These are phyloP conservation scores for Cyprinus carpio DNA, from an alignment of 2,113 vertebrate genomes.

Conservation along the genomic window DNA sequence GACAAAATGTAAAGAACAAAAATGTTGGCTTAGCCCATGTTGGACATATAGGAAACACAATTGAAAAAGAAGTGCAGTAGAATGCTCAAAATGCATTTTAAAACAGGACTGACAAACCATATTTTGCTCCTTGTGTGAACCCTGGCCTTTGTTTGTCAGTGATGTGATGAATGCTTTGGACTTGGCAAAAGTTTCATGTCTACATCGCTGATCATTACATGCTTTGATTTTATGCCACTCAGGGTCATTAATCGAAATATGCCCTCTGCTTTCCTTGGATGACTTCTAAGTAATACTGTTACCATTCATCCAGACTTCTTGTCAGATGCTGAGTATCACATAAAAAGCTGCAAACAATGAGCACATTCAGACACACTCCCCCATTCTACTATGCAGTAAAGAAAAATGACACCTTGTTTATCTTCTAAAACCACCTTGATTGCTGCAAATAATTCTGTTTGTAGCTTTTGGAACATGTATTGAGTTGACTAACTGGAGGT, in stretches of 20 bases:
- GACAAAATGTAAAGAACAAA: too few species aligned
- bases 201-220: background rate
- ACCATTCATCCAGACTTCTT: background rate
- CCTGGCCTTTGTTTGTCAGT: background rate
- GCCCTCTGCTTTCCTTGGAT: background rate
- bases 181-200: background rate
- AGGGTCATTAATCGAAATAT: slow-evolving; percentile 4
- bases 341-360: slow-evolving; percentile 9
- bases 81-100: background rate
- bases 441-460: slow-evolving; percentile 3
- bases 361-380: background rate
- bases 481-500: slow-evolving; percentile 9
- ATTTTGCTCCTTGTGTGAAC: background rate
- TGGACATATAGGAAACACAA: too few species aligned
- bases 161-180: background rate
- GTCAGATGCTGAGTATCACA: background rate
- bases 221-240: background rate
- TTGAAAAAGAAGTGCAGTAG: background rate
- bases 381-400: background rate
- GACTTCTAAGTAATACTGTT: slow-evolving; percentile 20
- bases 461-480: background rate
- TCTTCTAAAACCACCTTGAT: background rate
- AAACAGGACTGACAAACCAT: background rate
- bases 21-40: too few species aligned
- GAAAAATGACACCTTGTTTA: background rate